phyloP scores from a whole-genome alignment of 2,888 invertebrate genomes.

The Mystacides longicornis region DNA sequence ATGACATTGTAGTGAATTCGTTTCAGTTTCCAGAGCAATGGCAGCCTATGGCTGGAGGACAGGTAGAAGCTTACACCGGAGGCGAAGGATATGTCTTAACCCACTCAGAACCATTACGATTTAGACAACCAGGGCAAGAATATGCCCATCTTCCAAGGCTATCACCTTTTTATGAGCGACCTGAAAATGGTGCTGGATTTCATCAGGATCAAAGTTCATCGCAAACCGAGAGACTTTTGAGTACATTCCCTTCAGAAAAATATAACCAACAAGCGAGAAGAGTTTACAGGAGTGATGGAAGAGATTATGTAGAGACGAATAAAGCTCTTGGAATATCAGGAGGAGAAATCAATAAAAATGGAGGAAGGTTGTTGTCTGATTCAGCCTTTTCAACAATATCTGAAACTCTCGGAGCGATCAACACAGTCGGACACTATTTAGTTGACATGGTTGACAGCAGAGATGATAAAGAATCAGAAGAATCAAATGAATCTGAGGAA shows the following conservation, averaged over 20 bases:
- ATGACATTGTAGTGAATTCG: slow-evolving; percentile 14
- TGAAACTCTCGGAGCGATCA: slow-evolving; percentile 68
- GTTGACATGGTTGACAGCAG: slow-evolving; percentile 66
- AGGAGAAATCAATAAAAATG: slow-evolving; percentile 18
- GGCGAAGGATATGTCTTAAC: not conserved
- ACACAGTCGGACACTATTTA: slow-evolving; percentile 77
- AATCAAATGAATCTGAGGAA: slow-evolving; percentile 32
- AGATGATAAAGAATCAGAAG: slow-evolving; percentile 38
- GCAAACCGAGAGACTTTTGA: slow-evolving; percentile 20
- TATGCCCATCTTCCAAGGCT: not conserved
- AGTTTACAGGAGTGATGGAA: slow-evolving; percentile 20
- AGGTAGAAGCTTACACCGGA: not conserved
- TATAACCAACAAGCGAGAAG: slow-evolving; percentile 1
- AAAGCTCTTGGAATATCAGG: slow-evolving; percentile 22
- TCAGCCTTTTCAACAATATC: slow-evolving; percentile 56
- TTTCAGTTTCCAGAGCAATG: slow-evolving; percentile 12
- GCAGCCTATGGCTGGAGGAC: slow-evolving; percentile 5
- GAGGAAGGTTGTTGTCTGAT: slow-evolving; percentile 46
- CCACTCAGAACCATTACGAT: not conserved
- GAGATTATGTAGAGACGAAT: slow-evolving; percentile 21
- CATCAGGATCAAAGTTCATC: slow-evolving; percentile 1
- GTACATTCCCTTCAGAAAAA: slow-evolving; percentile 6
- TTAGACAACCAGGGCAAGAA: not conserved
- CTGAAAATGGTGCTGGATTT: not conserved
- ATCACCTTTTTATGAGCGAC: not conserved